phyloP scores from a whole-genome alignment of 2,797 vertebrate species.

The Lepidocolaptes lacrymiger region DNA sequence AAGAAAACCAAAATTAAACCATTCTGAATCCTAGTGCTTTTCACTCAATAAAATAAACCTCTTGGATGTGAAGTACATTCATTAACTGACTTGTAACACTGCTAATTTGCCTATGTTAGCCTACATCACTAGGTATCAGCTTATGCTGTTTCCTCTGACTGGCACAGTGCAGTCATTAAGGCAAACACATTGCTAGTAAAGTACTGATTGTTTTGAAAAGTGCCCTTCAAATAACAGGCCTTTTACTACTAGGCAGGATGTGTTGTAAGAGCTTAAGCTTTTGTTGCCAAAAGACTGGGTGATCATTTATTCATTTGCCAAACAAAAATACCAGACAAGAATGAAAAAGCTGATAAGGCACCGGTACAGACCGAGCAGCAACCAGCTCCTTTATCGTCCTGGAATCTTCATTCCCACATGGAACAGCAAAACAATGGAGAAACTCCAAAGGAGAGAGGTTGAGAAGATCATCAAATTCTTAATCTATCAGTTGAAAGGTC shows the following conservation, averaged over 20 bases:
- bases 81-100: background rate
- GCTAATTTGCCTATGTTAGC: constrained; percentile 14
- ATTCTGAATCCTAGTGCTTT: background rate
- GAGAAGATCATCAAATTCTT: background rate
- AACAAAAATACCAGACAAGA: background rate
- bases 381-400: background rate
- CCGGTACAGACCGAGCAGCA: background rate
- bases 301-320: background rate
- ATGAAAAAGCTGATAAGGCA: background rate
- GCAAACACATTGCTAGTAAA: constrained; percentile 36
- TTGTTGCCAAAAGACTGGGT: constrained; percentile 9
- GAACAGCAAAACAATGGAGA: background rate
- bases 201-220: constrained; percentile 55
- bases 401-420: background rate
- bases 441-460: background rate
- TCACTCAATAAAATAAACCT: background rate
- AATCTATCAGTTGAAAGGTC: background rate
- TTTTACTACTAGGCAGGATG: constrained; percentile 23
- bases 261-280: constrained; percentile 18
- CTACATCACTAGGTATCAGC: constrained; percentile 1
- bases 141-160: constrained; percentile 17
- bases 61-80: background rate
- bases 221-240: constrained; percentile 47
- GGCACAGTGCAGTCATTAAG: constrained; percentile 35
- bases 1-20: background rate